phyloP scores from a whole-genome alignment of 2,888 invertebrate genomes.

The Thereva nobilitata region DNA sequence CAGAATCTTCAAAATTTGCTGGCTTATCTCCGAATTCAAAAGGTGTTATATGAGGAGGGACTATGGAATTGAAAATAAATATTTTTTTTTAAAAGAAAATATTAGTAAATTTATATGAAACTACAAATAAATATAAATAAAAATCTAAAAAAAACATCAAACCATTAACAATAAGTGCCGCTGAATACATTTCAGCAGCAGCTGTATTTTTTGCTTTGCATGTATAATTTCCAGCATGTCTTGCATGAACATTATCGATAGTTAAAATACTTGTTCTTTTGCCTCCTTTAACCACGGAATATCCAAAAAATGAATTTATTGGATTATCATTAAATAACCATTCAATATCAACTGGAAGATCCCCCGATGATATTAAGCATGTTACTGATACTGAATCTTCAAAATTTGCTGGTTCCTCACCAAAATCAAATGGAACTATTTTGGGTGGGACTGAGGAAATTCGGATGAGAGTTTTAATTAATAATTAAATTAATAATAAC shows the following conservation, averaged over 20 bases:
- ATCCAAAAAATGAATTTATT: conserved; percentile 56
- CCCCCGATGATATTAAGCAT: conserved; percentile 64
- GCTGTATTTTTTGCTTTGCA: conserved; percentile 67
- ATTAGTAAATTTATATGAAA: not conserved
- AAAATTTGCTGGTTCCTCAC: conserved; percentile 65
- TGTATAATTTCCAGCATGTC: conserved; percentile 68
- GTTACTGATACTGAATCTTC: conserved; percentile 63
- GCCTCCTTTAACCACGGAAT: conserved; percentile 57
- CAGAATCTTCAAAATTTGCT: conserved; percentile 71
- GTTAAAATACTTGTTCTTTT: conserved; percentile 65
- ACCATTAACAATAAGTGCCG: conserved; percentile 63
- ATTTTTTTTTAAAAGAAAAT: too few species aligned
- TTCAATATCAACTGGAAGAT: conserved; percentile 64
- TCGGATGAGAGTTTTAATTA: not conserved
- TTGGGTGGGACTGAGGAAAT: conserved; percentile 66
- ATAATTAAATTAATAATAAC: conserved; percentile 27
- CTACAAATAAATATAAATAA: not conserved
- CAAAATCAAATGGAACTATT: conserved; percentile 69
- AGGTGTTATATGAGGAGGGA: conserved; percentile 74
- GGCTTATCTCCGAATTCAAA: conserved; percentile 76
- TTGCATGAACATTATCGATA: conserved; percentile 67
- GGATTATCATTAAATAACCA: conserved; percentile 64
- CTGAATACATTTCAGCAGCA: conserved; percentile 62
- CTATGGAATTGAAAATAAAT: conserved; percentile 56
- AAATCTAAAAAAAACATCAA: conserved; percentile 46